These are phyloP conservation scores for Nesogale talazaci DNA, from an alignment of 2,113 vertebrate species.

Conservation along the genomic window DNA sequence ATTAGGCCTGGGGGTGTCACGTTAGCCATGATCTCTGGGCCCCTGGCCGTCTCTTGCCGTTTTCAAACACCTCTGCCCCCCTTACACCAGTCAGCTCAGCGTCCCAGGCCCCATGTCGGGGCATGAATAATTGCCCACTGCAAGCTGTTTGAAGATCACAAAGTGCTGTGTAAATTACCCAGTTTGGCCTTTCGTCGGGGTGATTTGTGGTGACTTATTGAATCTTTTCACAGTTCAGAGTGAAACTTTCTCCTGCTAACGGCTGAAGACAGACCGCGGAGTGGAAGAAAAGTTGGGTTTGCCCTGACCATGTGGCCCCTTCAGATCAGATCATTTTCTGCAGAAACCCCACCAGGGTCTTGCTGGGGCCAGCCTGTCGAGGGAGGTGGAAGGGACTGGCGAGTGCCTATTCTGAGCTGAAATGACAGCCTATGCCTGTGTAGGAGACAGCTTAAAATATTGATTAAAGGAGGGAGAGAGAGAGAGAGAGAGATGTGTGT, in stretches of 20 bases:
- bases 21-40: constrained; percentile 97
- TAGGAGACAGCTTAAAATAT: constrained; percentile 65
- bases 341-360: constrained; percentile 61
- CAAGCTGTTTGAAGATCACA: constrained; percentile 89
- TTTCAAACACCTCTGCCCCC: constrained; percentile 92
- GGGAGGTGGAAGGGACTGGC: constrained; percentile 57
- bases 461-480: constrained; percentile 13
- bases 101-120: constrained; percentile 88
- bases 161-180: constrained; percentile 89
- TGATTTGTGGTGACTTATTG: constrained; percentile 88
- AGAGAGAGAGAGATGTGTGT: rapidly evolving
- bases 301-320: constrained; percentile 79
- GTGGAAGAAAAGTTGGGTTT: constrained; percentile 73
- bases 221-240: constrained; percentile 87
- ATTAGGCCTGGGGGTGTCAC: constrained; percentile 98
- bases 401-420: constrained; percentile 62
- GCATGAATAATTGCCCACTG: constrained; percentile 91
- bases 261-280: constrained; percentile 48
- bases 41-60: constrained; percentile 91
- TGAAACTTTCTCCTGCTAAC: constrained; percentile 85
- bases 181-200: constrained; percentile 86
- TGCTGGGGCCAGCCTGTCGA: not conserved
- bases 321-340: constrained; percentile 73
- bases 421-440: constrained; percentile 48
- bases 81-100: constrained; percentile 89